Conservation (phyloP, 2,888 invertebrate species). For the Brachylomia viminalis region DNA sequence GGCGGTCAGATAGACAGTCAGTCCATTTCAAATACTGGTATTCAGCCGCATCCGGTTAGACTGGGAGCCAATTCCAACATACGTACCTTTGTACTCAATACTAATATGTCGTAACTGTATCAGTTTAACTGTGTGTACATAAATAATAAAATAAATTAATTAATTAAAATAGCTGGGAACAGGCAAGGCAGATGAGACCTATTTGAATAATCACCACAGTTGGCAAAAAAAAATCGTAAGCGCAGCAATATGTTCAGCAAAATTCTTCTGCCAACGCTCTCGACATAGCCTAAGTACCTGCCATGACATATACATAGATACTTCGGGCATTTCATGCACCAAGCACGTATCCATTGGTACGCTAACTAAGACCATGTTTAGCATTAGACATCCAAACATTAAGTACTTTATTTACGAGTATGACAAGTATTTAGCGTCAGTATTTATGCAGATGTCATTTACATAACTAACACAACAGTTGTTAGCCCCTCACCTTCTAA, state of each 20-base stretch:
- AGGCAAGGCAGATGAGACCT: neutral
- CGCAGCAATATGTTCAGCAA: neutral
- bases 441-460: slow-evolving; percentile 20
- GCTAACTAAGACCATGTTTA: neutral
- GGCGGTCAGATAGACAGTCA: neutral
- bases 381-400: neutral
- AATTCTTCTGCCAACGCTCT: neutral
- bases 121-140: no score
- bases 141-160: no score
- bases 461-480: slow-evolving; percentile 9
- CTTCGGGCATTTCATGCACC: neutral
- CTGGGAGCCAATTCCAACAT: no score
- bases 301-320: neutral
- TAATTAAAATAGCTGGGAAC: no score
- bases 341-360: neutral
- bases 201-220: neutral
- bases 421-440: slow-evolving; percentile 6
- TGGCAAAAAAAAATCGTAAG: neutral
- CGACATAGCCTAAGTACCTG: no score
- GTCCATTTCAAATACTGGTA: neutral
- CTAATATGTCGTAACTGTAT: no score
- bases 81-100: no score
- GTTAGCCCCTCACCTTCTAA: slow-evolving; percentile 38
- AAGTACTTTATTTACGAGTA: slow-evolving; percentile 9
- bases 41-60: neutral